Evolutionary conservation across 2,797 vertebrate genomes (phyloP), one percentile per base, ranked within the genome.

Genomic region (Phoebastria nigripes): DNA sequence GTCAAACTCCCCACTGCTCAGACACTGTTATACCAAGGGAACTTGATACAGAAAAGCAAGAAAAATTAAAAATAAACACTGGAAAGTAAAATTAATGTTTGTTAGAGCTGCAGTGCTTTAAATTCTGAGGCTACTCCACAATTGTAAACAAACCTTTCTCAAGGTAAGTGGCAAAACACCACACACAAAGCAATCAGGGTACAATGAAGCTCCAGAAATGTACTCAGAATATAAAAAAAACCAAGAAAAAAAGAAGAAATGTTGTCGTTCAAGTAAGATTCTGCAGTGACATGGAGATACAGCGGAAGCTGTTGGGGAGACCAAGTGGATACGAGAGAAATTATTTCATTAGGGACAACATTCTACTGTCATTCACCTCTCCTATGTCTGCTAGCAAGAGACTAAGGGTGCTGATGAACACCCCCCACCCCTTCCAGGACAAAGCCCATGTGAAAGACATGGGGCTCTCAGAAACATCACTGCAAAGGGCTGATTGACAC

Each of bases 11-110:
- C 8, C 17, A 24, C 51, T 39, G 63, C 51, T 94, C 59, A 59
- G 47, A 26, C 35, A 28, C 41, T n/a, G 35, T 39, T 63, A 52
- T 29, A 35, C 59, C 56, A 79, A 67, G 15, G 41, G 18, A 91
- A 83, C 26, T 33, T 82, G 49, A 74, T 65, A 82, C 25, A 55
- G 46, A 72, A 91, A 88, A 83, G 25, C 31, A 87, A 82, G 56
- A 82, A 93, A 87, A 91, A 95, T 33, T 42, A 88, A 89, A 93
- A 78, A 66, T 35, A 90, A 92, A 90, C 74, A 91, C 33, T 62
- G 55, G 65, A 69, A 95, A 91, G 46, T 51, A 56, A 94, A 93
- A 77, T 66, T 67, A 90, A 71, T 89, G 39, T 93, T 74, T 95
- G 72, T 72, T 54, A 79, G 69, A 65, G 29, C 66, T 79, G 39